Base-by-base conservation (phyloP, 2,113 vertebrate genomes). In the Pseudolaguvia tuberculata region DNA sequence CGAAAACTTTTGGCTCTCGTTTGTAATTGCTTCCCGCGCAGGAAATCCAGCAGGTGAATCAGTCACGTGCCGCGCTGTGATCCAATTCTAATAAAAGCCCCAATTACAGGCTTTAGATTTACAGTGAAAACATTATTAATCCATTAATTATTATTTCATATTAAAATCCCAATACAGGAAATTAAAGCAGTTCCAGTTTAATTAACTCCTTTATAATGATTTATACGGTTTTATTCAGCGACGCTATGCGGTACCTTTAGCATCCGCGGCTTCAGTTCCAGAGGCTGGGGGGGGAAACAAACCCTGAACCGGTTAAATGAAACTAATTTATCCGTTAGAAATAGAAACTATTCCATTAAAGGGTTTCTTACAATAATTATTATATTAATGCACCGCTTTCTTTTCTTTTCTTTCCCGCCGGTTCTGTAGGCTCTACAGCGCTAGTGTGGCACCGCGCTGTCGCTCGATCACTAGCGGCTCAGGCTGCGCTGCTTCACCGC, bases 401-500 rank as follows among this genome's bases (percentile, higher is more conserved):
- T 53, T 42, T 65, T 65, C 35, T 59, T 52, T 35, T 20, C 21
- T 17, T 48, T 29, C 15, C 39, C 35, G n/a, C 15, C 56, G 51
- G 4, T n/a, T 50, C 35, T 42, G 42, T 72, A 61, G 35, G 31
- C 51, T 75, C 39, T 29, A 51, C 69, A 79, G 39, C 71, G 75
- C 52, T 47, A 72, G 45, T 20, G 68, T 55, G 77, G 78, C 85
- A 82, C 83, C 83, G 85, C 77, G 84, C 79, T 66, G 85, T 86
- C 86, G 83, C 77, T 83, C 84, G 82, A 73, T 79, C 68, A 84
- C 81, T 84, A 82, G 89, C 90, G 90, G 91, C 86, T 27, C 29
- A 59, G 59, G 75, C 76, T 70, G 85, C 89, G 61, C 83, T 56
- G 76, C 59, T 82, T 6, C 79, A 79, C 88, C 88, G 90, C 89